Base-by-base conservation (phyloP, 2,888 invertebrate genomes). In the Crematogaster levior region DNA sequence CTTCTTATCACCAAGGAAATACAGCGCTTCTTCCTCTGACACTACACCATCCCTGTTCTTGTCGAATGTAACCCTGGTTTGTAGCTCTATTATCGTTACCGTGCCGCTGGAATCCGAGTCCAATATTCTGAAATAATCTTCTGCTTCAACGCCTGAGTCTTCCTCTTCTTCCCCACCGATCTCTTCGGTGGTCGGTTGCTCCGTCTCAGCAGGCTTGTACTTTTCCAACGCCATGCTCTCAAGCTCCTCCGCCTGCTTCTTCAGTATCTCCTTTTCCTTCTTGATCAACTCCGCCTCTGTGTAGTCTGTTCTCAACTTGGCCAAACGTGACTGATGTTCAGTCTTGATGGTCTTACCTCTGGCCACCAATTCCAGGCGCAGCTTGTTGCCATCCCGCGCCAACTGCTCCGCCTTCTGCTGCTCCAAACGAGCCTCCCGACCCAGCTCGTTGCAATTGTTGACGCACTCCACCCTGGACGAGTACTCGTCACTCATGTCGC, bases 401-500 rank as follows among this genome's bases (percentile, higher is more conserved):
- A 98, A 94, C 91, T 97, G 97, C 0, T 97, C 96, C 80, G 96
- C 94, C 86, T 96, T 96, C 90, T 97, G 97, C 0, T 97, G 97
- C 89, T 97, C 96, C 68, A 97, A 96, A 86, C 97, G 95, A 0
- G 98, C 98, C 88, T 97, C 97, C 88, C 95, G 95, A 0, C 98
- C 98, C 75, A 98, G 94, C 92, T 98, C 98, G 82, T 96, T 95
- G 93, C 99, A 99, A 81, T 96, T 97, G 93, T 98, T 97, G 0
- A 95, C 88, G 93, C 99, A 99, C 6, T 95, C 94, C 18, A 95
- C 94, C 27, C 95, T 95, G 7, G 94, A 94, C 43, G 53, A 37
- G 91, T 99, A 97, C 93, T 99, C 98, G 93, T 98, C 98, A 85
- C 97, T 97, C 9, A 97, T 97, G 95, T 98, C 98, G 94, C 98